Percentiles rank a stretch among this genome's conserved stretches.
Evolutionary conservation across 2,888 invertebrate genomes (phyloP).

Genomic region (Alviniconcha strummeri): DNA sequence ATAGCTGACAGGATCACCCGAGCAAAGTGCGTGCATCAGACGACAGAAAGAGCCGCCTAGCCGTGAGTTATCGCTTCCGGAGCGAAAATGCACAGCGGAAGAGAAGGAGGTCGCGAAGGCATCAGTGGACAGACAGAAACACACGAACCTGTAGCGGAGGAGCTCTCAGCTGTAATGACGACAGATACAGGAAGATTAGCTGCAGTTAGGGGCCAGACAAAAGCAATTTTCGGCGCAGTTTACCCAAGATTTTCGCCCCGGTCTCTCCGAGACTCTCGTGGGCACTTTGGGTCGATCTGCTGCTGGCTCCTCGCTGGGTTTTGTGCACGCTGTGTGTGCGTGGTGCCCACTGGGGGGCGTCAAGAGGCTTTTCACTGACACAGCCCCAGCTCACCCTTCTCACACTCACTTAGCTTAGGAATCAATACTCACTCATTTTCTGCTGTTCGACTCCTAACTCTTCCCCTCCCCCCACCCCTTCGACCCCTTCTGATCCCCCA

Average conservation of each 20-base stretch:
- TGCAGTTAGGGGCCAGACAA: constrained; percentile 28
- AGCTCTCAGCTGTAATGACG: constrained; percentile 22
- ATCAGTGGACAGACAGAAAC: constrained; percentile 18
- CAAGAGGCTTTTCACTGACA: neutral
- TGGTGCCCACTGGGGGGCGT: neutral
- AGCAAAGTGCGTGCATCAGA: constrained; percentile 18
- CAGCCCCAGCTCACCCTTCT: neutral
- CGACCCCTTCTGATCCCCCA: no score
- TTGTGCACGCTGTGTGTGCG: neutral
- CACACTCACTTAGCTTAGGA: neutral
- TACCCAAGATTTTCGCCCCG: constrained; percentile 3
- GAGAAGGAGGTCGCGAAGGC: constrained; percentile 10
- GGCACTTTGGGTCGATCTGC: neutral
- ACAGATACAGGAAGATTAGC: constrained; percentile 29
- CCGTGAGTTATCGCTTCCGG: constrained; percentile 33
- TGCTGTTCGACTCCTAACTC: no score
- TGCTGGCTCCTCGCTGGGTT: neutral
- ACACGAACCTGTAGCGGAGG: constrained; percentile 27
- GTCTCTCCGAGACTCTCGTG: neutral
- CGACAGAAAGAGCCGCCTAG: constrained; percentile 27
- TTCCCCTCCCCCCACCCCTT: no score
- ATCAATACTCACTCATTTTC: no score
- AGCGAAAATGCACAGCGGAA: constrained; percentile 33
- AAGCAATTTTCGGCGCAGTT: constrained; percentile 30
- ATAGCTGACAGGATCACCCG: no score